phyloP scores from a whole-genome alignment of 2,888 invertebrate species.

The Serrognathus titanus region DNA sequence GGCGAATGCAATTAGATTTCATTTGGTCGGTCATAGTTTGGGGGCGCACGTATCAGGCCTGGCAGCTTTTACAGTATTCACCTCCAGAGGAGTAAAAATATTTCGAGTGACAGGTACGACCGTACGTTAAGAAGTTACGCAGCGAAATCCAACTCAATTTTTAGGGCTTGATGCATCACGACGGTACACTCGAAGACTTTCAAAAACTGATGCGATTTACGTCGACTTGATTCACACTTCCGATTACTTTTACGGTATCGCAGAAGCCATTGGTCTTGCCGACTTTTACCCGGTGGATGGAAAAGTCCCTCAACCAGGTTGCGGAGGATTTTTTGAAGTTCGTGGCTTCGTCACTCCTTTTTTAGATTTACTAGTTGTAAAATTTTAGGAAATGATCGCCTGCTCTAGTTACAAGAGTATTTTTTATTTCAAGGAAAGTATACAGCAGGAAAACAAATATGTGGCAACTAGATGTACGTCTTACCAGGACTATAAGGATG shows the following conservation, averaged over 20 bases:
- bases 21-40: conserved; percentile 59
- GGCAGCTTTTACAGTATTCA: conserved; percentile 32
- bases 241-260: conserved; percentile 62
- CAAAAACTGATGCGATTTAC: conserved; percentile 64
- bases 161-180: conserved; percentile 6
- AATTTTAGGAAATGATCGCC: neutral
- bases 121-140: neutral
- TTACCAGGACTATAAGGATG: conserved; percentile 4
- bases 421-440: conserved; percentile 1
- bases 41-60: conserved; percentile 56
- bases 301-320: conserved; percentile 48
- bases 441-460: neutral
- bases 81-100: conserved; percentile 48
- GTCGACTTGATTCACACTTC: conserved; percentile 75
- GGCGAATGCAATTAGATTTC: conserved; percentile 46
- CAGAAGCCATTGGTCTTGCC: conserved; percentile 61
- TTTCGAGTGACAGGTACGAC: conserved; percentile 58
- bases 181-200: conserved; percentile 49
- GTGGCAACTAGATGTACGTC: conserved; percentile 5
- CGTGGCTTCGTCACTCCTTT: neutral
- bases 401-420: conserved; percentile 1
- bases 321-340: neutral
- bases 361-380: neutral
- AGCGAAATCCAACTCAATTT: neutral
- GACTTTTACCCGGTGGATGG: conserved; percentile 78